Evolutionary conservation across 2,113 vertebrate genomes (phyloP).

Genomic region (Semnornis frantzii): DNA sequence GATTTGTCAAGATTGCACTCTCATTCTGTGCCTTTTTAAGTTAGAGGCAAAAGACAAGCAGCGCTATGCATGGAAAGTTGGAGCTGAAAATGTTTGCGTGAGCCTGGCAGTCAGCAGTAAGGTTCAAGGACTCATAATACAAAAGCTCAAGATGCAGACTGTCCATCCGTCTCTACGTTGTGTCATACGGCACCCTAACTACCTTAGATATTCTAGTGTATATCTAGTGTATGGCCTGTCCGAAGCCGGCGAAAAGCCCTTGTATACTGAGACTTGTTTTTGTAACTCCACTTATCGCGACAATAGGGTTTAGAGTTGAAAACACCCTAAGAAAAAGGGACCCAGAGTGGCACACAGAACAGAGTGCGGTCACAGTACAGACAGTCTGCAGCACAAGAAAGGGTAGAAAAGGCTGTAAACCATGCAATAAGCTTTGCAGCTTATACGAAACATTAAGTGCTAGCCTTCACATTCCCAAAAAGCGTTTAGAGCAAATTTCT

Average conservation of each 20-base stretch:
- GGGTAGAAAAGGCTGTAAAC: neutral
- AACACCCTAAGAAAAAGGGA: too few species aligned
- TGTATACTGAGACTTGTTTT: rapidly evolving
- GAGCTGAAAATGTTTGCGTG: rapidly evolving
- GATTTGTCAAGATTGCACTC: neutral
- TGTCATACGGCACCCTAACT: rapidly evolving
- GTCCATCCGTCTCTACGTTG: rapidly evolving
- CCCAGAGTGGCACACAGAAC: rapidly evolving
- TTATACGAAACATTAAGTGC: rapidly evolving
- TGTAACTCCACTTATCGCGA: rapidly evolving
- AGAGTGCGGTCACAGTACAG: rapidly evolving
- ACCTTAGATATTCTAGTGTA: rapidly evolving
- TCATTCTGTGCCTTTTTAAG: neutral
- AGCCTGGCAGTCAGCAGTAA: neutral
- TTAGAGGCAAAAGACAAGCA: neutral
- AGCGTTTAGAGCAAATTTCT: rapidly evolving
- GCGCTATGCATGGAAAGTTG: rapidly evolving
- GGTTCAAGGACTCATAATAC: rapidly evolving
- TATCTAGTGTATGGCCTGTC: rapidly evolving
- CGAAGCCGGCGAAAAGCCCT: neutral
- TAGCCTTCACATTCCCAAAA: rapidly evolving
- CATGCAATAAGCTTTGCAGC: neutral
- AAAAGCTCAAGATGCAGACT: neutral
- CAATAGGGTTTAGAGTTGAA: rapidly evolving
- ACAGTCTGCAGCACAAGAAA: too few species aligned